Conservation (phyloP, 2,888 invertebrate species). For the Smittia sp. region DNA sequence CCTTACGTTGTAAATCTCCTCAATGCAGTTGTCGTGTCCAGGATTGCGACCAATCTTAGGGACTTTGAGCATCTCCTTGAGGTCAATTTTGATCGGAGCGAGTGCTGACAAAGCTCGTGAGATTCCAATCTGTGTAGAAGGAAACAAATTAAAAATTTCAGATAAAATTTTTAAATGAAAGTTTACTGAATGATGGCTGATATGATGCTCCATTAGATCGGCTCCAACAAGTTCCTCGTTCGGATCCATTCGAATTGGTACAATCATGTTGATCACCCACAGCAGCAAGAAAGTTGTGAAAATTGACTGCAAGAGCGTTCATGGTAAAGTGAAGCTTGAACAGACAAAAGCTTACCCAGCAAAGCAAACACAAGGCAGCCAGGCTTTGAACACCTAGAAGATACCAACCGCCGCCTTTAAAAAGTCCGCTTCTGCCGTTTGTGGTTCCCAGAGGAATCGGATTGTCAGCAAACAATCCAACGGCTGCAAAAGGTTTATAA, state of each 20-base stretch:
- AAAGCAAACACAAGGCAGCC: conserved; percentile 65
- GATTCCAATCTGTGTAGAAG: conserved; percentile 56
- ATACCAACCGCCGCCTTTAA: conserved; percentile 86
- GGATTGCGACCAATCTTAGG: conserved; percentile 64
- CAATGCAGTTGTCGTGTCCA: conserved; percentile 59
- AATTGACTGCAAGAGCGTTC: conserved; percentile 57
- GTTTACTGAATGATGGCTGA: conserved; percentile 66
- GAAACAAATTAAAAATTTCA: conserved; percentile 43
- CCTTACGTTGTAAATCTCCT: conserved; percentile 54
- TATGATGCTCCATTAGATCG: conserved; percentile 82
- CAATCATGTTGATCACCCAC: conserved; percentile 72
- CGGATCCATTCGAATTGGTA: conserved; percentile 81
- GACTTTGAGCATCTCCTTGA: conserved; percentile 49
- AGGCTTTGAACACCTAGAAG: conserved; percentile 79
- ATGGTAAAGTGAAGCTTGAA: neutral
- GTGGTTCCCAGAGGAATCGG: conserved; percentile 80
- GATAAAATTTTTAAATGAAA: neutral
- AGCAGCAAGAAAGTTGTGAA: conserved; percentile 68
- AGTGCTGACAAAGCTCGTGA: conserved; percentile 73
- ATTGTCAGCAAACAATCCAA: conserved; percentile 84
- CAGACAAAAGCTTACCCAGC: conserved; percentile 57
- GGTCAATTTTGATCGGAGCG: conserved; percentile 60
- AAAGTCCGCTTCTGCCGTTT: conserved; percentile 68
- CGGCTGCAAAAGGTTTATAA: conserved; percentile 56
- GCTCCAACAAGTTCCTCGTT: conserved; percentile 86